Evolutionary conservation across 1,140 invertebrate genomes (phyloP), one percentile per base, ranked within the genome.

Genomic region (Drosophila ironensis): DNA sequence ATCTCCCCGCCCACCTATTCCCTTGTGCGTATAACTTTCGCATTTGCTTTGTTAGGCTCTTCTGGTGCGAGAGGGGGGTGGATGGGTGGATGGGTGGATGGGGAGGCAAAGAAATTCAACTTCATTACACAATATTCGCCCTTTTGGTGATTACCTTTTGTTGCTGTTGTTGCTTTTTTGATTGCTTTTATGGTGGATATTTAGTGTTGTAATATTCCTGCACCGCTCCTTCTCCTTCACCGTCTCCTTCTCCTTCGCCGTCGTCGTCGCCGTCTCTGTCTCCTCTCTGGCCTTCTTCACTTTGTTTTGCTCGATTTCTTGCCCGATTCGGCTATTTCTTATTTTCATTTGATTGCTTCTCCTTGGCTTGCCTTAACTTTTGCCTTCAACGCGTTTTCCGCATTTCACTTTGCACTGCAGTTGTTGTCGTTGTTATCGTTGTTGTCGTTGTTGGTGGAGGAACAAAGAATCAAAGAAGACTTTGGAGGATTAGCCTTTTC

Each of bases 51-150:
- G 20, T 19, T 7, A 16, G 22, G 20, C 40, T 14, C 35, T 41
- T 28, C 47, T 54, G 44, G 44, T 27, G 20, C 22, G 5, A 22
- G 5, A 22, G 33, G 12, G 33, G n/a, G n/a, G n/a, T n/a, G n/a
- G n/a, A n/a, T n/a, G n/a, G n/a, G n/a, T n/a, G n/a, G n/a, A n/a
- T n/a, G n/a, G n/a, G n/a, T n/a, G n/a, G n/a, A n/a, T n/a, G n/a
- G n/a, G n/a, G n/a, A n/a, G n/a, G n/a, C n/a, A 54, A 74, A 75
- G 64, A 48, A 59, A 51, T 50, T 63, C 72, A 67, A 84, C 70
- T 84, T 84, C 70, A 84, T 84, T 84, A 84, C 78, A 84, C 78
- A 84, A 84, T 84, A 74, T 52, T 51, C 38, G 40, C 35, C 11
- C 24, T 22, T 16, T 53, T 69, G 38, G 12, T 60, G 66, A 41